These are phyloP conservation scores for Centruroides sculpturatus DNA, from an alignment of 1,140 invertebrate species.

Conservation along the genomic window DNA sequence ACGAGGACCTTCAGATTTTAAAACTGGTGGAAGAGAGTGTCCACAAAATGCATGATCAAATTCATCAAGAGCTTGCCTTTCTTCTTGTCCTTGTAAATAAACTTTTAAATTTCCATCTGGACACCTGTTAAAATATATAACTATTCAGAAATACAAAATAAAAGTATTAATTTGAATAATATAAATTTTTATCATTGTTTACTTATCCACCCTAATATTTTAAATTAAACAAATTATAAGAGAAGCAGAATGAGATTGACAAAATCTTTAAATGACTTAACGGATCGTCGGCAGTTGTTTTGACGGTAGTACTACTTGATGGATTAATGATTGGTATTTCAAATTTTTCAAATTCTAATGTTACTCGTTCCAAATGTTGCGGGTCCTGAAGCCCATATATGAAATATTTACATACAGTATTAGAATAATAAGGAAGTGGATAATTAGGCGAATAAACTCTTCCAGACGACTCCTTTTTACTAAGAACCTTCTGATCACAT, in stretches of 20 bases:
- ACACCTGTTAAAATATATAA: constrained; percentile 39
- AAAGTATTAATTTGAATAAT: not conserved
- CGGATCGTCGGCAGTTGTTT: no score
- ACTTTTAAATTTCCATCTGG: constrained; percentile 79
- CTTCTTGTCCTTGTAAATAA: constrained; percentile 81
- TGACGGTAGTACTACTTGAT: no score
- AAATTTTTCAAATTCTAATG: constrained; percentile 71
- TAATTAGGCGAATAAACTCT: constrained; percentile 88
- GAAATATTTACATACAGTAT: constrained; percentile 92
- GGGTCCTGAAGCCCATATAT: constrained; percentile 92
- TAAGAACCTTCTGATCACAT: constrained; percentile 93
- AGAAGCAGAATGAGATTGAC: no score
- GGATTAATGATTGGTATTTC: constrained; percentile 40
- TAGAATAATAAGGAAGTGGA: constrained; percentile 82
- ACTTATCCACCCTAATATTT: no score
- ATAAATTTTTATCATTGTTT: not conserved
- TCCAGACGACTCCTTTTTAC: constrained; percentile 77
- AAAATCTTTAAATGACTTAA: no score
- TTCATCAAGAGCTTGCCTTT: constrained; percentile 81
- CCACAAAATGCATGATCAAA: constrained; percentile 87
- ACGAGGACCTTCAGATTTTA: constrained; percentile 77
- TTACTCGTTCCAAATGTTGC: constrained; percentile 83
- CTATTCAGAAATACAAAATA: not conserved
- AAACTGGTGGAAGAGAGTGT: constrained; percentile 44
- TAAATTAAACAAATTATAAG: no score